Conservation (phyloP, 1,140 invertebrate species). For the Diabrotica undecimpunctata region DNA sequence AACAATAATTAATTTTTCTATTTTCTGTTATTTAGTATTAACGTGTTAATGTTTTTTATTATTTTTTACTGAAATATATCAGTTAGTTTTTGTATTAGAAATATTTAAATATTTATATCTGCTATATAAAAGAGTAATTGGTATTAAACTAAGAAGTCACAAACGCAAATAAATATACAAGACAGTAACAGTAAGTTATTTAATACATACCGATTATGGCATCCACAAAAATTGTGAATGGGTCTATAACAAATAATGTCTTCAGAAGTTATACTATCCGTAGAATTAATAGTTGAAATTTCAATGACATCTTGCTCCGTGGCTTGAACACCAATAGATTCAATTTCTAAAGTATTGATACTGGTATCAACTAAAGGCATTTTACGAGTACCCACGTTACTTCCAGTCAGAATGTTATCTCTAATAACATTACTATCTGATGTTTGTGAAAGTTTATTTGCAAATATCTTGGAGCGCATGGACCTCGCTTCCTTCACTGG, state of each 20-base stretch:
- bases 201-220: neutral
- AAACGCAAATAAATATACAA: too few species aligned
- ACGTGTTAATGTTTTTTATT: too few species aligned
- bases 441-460: neutral
- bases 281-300: neutral
- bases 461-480: neutral
- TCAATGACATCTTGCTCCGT: neutral
- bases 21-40: too few species aligned
- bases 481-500: neutral
- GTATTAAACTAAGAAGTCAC: too few species aligned
- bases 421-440: neutral
- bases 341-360: slow-evolving; percentile 10
- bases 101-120: too few species aligned
- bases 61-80: too few species aligned
- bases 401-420: too few species aligned
- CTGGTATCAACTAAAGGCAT: slow-evolving; percentile 2
- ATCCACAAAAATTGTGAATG: neutral
- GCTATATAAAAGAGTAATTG: too few species aligned
- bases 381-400: too few species aligned
- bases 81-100: too few species aligned
- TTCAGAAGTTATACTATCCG: neutral
- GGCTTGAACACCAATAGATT: slow-evolving; percentile 6
- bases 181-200: too few species aligned
- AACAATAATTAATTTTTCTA: too few species aligned
- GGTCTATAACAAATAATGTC: neutral